Evolutionary conservation across 2,888 invertebrate genomes (phyloP), one percentile per base, ranked within the genome.

Genomic region (Ctenicera cuprea): DNA sequence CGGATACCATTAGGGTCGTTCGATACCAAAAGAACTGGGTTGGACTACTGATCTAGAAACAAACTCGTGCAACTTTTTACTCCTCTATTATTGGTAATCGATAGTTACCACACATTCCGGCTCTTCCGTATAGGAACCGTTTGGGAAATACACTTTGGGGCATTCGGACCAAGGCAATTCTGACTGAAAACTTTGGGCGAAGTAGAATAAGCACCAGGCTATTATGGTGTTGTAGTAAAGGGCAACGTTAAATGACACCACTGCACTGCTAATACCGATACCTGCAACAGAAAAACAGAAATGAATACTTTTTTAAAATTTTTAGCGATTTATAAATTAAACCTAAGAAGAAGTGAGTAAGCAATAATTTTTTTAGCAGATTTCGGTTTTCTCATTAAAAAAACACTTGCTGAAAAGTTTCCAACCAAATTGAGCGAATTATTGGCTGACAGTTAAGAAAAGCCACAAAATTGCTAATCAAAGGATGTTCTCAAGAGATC

Each of bases 171-270:
- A 98, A 7, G 97, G 97, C 81, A 97, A 87, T 83, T 96, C 93
- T 0, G 94, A 93, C 85, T 96, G 96, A 87, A 97, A 97, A 86
- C 97, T 97, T 90, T 95, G 95, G 79, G 95, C 94, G 85, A 97
- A 94, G 88, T 97, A 98, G 87, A 97, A 97, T 84, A 98, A 90
- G 86, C 97, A 97, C 98, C 98, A 98, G 74, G 97, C 97, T 80
- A 98, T 97, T 82, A 98, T 98, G 74, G 97, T 97, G 88, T 98
- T 98, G 88, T 98, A 98, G 87, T 98, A 98, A 77, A 98, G 90
- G 11, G 97, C 97, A 77, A 98, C 97, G 85, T 97, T 96, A 88
- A 97, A 98, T 0, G 97, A 97, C 37, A 98, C 98, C 77, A 98
- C 95, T 0, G 97, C 97, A 69, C 96, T 96, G 83, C 97, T 97